Evolutionary conservation across 1,140 invertebrate species (phyloP).

Genomic region (Idris sp.): DNA sequence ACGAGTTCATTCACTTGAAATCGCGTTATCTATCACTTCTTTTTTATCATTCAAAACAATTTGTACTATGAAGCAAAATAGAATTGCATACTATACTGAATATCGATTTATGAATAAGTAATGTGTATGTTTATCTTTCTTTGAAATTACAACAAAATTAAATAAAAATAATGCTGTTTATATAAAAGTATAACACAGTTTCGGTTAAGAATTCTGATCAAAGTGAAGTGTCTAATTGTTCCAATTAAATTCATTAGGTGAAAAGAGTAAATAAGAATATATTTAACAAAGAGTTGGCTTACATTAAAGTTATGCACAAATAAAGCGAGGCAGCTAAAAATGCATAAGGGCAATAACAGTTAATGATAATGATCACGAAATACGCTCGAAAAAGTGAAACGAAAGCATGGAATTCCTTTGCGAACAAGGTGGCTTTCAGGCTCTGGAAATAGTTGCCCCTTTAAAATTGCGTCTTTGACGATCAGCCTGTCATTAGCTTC

Average conservation of each 20-base stretch:
- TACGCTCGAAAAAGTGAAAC: conserved; percentile 40
- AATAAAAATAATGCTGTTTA: conserved; percentile 18
- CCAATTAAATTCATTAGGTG: conserved; percentile 42
- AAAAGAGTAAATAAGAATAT: conserved; percentile 30
- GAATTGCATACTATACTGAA: background rate
- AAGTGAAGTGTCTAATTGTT: conserved; percentile 40
- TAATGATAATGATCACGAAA: conserved; percentile 53
- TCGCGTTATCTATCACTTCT: conserved; percentile 4
- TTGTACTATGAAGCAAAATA: conserved; percentile 11
- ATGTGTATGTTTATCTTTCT: conserved; percentile 20
- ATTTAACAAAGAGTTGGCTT: too few species aligned
- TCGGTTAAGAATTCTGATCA: background rate
- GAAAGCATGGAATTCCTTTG: conserved; percentile 26
- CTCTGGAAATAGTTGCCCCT: conserved; percentile 25
- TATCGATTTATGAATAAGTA: conserved; percentile 20
- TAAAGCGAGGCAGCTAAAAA: conserved; percentile 12
- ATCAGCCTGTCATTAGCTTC: conserved; percentile 53
- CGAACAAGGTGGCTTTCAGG: background rate
- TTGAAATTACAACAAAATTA: conserved; percentile 22
- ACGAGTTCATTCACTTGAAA: conserved; percentile 16
- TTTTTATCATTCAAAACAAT: conserved; percentile 5
- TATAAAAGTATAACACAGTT: conserved; percentile 7
- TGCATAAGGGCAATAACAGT: conserved; percentile 29
- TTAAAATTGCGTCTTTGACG: conserved; percentile 43
- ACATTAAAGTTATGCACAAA: conserved; percentile 33